Percentiles rank a stretch among this genome's conserved stretches.
phyloP scores from a whole-genome alignment of 2,113 vertebrate genomes.

The Malurus alboscapulatus region DNA sequence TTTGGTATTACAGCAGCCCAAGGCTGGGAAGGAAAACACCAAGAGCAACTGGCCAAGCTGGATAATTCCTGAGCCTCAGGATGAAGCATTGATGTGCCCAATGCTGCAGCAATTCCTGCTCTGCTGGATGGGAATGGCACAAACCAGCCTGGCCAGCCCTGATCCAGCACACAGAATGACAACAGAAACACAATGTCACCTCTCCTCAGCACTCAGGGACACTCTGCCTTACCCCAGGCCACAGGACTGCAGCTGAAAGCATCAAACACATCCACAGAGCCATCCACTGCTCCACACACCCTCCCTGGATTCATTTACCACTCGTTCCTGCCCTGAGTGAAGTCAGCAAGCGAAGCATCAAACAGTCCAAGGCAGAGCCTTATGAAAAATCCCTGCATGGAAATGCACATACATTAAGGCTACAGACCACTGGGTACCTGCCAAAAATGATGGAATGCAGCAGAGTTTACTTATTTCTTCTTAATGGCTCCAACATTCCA shows the following conservation, averaged over 20 bases:
- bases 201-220: not conserved
- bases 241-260: not conserved
- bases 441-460: slow-evolving; percentile 77
- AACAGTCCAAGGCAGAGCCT: slow-evolving; percentile 6
- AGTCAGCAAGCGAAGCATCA: slow-evolving; percentile 23
- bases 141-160: not conserved
- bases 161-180: accelerated
- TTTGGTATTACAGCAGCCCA: accelerated
- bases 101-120: not conserved
- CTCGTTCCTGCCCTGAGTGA: not conserved
- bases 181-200: not conserved
- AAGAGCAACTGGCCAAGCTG: not conserved
- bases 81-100: not conserved
- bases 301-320: not conserved
- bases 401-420: slow-evolving; percentile 61
- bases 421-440: slow-evolving; percentile 74
- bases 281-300: not conserved
- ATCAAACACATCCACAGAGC: not conserved
- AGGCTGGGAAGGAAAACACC: not conserved
- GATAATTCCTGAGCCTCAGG: not conserved
- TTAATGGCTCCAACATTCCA: slow-evolving; percentile 75
- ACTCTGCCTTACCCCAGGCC: not conserved
- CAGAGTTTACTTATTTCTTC: slow-evolving; percentile 80
- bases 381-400: slow-evolving; percentile 64
- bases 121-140: accelerated